Conservation (phyloP, 2,888 invertebrate species). For the Nezara viridula region DNA sequence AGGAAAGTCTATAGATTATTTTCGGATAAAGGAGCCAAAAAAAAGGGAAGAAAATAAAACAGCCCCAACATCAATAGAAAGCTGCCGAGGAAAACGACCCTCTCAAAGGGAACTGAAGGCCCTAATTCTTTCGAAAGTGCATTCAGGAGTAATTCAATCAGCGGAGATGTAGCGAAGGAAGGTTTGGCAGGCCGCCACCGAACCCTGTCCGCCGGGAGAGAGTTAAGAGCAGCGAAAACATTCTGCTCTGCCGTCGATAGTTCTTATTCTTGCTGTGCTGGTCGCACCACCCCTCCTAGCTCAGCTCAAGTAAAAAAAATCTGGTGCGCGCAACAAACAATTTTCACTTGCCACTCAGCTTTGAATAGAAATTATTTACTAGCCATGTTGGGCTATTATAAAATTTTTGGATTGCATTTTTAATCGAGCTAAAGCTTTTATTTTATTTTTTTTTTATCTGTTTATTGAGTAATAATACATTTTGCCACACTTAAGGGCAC, state of each 20-base stretch:
- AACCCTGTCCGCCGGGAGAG: background rate
- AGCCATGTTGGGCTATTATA: too few species aligned
- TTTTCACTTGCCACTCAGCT: too few species aligned
- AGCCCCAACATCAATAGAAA: background rate
- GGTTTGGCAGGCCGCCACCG: background rate
- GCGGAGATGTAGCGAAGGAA: background rate
- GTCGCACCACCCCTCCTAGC: background rate
- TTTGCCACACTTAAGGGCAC: too few species aligned
- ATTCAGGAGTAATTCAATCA: constrained; percentile 48
- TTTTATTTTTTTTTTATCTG: too few species aligned
- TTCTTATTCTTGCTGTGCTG: constrained; percentile 25
- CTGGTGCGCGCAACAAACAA: too few species aligned
- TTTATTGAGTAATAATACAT: too few species aligned
- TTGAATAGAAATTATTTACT: too few species aligned
- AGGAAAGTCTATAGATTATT: background rate
- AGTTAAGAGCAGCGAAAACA: constrained; percentile 7
- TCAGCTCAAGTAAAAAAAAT: too few species aligned
- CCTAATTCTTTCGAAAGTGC: constrained; percentile 23
- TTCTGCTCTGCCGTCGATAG: background rate
- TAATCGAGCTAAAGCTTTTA: too few species aligned
- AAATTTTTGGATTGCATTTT: too few species aligned
- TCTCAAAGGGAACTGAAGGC: constrained; percentile 1
- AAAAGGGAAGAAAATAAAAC: background rate
- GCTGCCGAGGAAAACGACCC: background rate
- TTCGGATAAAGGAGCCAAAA: background rate